phyloP scores from a whole-genome alignment of 64 coral and sea anemone genomes.

The Montipora efflorescens region DNA sequence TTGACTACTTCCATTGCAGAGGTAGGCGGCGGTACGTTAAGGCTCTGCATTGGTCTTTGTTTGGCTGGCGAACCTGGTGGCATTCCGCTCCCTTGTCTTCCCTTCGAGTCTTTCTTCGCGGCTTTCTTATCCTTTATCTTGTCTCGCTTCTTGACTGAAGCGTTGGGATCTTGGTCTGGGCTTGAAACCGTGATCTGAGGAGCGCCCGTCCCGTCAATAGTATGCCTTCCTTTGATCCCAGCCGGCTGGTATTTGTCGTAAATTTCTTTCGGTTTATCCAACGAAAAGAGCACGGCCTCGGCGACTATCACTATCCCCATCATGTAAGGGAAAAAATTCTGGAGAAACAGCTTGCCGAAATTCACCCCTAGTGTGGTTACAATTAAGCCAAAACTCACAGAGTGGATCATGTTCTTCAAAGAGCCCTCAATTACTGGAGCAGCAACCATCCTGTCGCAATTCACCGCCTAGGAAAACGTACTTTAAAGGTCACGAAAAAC shows the following conservation, averaged over 20 bases:
- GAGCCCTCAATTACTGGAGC: conserved; percentile 35
- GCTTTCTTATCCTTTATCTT: conserved; percentile 42
- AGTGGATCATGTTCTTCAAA: conserved; percentile 34
- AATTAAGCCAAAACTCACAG: conserved; percentile 1
- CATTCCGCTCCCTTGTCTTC: conserved; percentile 9
- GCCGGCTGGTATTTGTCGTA: conserved; percentile 13
- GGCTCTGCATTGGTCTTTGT: background rate
- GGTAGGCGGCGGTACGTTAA: background rate
- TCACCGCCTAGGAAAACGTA: background rate
- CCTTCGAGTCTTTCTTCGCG: conserved; percentile 25
- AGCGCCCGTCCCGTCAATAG: background rate
- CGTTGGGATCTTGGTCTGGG: background rate
- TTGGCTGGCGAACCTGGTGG: background rate
- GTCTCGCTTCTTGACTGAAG: background rate
- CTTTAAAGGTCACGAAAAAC: background rate
- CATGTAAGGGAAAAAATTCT: conserved; percentile 47
- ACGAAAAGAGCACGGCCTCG: conserved; percentile 7
- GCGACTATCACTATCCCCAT: conserved; percentile 4
- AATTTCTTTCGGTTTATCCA: conserved; percentile 16
- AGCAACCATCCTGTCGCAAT: background rate
- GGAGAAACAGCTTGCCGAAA: conserved; percentile 11
- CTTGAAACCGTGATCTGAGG: conserved; percentile 9
- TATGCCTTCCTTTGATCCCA: conserved; percentile 2
- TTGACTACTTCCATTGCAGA: background rate
- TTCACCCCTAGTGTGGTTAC: conserved; percentile 14